Percentiles rank a stretch among this genome's conserved stretches.
Evolutionary conservation across 2,888 invertebrate genomes (phyloP).

Genomic region (Tribolium freemani): DNA sequence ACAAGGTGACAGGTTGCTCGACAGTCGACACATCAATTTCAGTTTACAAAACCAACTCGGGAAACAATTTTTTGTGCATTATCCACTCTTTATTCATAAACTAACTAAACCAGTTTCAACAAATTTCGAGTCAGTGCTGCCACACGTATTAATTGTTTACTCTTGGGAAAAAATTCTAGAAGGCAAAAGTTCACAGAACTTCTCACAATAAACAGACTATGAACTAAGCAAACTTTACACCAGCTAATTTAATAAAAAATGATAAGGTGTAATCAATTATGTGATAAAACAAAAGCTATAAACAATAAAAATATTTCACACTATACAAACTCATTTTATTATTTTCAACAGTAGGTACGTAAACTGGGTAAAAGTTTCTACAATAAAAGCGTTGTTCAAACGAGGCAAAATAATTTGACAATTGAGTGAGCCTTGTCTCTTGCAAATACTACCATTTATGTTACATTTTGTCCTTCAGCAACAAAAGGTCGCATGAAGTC

Average conservation of each 20-base stretch:
- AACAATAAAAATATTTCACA: neutral
- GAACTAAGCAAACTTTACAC: neutral
- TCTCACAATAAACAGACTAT: neutral
- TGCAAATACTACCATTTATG: too few relatives aligned
- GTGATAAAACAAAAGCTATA: neutral
- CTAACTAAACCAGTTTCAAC: neutral
- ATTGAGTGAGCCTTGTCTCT: neutral
- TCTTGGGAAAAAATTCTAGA: too few relatives aligned
- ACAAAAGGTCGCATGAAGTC: too few relatives aligned
- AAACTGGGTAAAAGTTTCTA: neutral
- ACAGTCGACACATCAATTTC: too few relatives aligned
- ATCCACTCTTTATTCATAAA: neutral
- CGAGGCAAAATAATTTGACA: neutral
- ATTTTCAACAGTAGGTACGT: neutral
- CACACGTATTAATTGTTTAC: neutral
- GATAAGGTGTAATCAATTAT: neutral
- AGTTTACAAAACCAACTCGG: too few relatives aligned
- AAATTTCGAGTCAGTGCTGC: neutral
- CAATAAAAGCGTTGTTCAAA: neutral
- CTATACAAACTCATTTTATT: neutral
- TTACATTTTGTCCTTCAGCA: too few relatives aligned
- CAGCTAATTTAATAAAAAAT: neutral
- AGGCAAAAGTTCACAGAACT: neutral
- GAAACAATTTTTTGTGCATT: too few relatives aligned
- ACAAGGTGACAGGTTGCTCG: neutral